Evolutionary conservation across 2,113 vertebrate genomes (phyloP).

Genomic region (Pygoscelis adeliae): DNA sequence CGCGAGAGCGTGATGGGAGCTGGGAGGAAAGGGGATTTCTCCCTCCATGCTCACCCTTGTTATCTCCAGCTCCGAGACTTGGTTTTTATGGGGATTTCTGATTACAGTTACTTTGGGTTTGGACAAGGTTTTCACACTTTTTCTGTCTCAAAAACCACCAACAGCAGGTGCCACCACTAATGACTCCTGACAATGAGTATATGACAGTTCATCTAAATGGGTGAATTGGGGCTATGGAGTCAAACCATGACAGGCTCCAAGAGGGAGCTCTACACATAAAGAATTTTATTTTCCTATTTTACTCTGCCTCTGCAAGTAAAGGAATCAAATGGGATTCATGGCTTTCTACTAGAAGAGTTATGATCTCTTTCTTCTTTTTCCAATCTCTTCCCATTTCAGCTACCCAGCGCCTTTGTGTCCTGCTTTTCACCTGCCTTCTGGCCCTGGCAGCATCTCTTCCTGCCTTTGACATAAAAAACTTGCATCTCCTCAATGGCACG

Average conservation of each 20-base stretch:
- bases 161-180: neutral
- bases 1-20: accelerated
- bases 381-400: conserved; percentile 23
- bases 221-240: neutral
- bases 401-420: neutral
- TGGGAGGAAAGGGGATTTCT: neutral
- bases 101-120: neutral
- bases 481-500: conserved; percentile 31
- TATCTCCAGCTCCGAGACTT: accelerated
- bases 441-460: conserved; percentile 1
- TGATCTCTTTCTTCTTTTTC: neutral
- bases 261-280: neutral
- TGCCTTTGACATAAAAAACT: conserved; percentile 20
- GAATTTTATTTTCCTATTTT: neutral
- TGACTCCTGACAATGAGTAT: neutral
- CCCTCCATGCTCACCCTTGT: neutral
- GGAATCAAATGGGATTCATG: neutral
- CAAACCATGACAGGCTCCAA: neutral
- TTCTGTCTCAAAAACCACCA: neutral
- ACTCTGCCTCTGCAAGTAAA: neutral
- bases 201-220: neutral
- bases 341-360: neutral
- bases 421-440: conserved; percentile 22
- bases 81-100: neutral
- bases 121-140: neutral